Evolutionary conservation across 2,888 invertebrate genomes (phyloP).

Genomic region (Brachypalpus laphriformis): DNA sequence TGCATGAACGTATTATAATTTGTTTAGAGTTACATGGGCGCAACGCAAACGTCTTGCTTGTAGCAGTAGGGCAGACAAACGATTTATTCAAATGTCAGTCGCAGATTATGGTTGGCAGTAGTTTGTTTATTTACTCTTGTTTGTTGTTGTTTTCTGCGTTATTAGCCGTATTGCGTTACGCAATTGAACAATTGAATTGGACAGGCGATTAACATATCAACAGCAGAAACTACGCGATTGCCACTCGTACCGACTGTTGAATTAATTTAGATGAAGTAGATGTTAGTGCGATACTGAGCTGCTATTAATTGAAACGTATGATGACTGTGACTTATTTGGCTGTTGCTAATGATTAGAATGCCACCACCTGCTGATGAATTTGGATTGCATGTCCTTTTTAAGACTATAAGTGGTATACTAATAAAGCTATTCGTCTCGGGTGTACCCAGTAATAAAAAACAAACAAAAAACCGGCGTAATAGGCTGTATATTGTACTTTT

Average conservation of each 20-base stretch:
- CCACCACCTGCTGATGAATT: constrained; percentile 18
- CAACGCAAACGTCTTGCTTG: constrained; percentile 14
- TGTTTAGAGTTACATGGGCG: constrained; percentile 9
- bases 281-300: constrained; percentile 2
- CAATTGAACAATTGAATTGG: constrained; percentile 53
- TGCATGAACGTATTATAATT: constrained; percentile 4
- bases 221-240: constrained; percentile 23
- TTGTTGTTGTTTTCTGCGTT: constrained; percentile 1
- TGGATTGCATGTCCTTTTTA: not conserved
- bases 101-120: constrained; percentile 39
- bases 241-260: constrained; percentile 9
- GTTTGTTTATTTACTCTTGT: constrained; percentile 9
- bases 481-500: no score
- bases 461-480: no score
- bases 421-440: no score
- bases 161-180: constrained; percentile 41
- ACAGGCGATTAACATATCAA: constrained; percentile 41
- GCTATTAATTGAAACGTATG: not conserved
- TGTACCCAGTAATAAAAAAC: no score
- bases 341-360: not conserved
- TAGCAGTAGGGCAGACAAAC: constrained; percentile 9
- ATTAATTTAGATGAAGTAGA: constrained; percentile 26
- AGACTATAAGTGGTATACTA: not conserved
- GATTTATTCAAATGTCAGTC: constrained; percentile 46
- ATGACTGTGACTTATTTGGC: not conserved